These are phyloP conservation scores for Onthophagus sagittarius DNA, from an alignment of 2,888 invertebrate species.

Conservation along the genomic window DNA sequence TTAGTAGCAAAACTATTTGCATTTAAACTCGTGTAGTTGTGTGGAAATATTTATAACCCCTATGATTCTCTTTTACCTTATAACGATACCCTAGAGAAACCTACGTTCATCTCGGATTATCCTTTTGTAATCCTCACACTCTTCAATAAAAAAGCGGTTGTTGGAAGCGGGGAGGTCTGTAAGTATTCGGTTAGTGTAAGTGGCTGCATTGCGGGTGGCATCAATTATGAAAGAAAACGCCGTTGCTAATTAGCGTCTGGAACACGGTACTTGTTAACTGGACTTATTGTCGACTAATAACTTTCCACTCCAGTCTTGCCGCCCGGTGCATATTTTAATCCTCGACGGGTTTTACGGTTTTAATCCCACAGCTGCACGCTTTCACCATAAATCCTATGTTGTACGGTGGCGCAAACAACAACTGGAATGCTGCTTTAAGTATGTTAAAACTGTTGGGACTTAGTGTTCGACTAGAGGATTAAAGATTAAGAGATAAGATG, in stretches of 20 bases:
- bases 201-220: constrained; percentile 7
- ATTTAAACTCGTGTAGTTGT: too few species aligned
- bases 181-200: background rate
- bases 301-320: background rate
- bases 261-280: constrained; percentile 10
- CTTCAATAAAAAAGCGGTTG: background rate
- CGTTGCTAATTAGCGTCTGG: constrained; percentile 1
- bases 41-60: background rate
- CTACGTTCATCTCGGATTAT: background rate
- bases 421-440: background rate
- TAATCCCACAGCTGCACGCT: background rate
- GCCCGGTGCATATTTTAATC: constrained; percentile 9
- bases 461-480: background rate
- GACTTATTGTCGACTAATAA: constrained; percentile 10
- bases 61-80: background rate
- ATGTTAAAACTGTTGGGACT: background rate
- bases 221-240: constrained; percentile 14
- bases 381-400: background rate
- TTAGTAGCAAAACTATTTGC: too few species aligned
- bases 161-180: background rate
- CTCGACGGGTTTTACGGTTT: background rate
- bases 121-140: background rate
- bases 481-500: background rate
- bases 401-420: background rate
- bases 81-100: background rate